Conservation (phyloP, 2,797 vertebrate species). For the Pantherophis alleghaniensis region DNA sequence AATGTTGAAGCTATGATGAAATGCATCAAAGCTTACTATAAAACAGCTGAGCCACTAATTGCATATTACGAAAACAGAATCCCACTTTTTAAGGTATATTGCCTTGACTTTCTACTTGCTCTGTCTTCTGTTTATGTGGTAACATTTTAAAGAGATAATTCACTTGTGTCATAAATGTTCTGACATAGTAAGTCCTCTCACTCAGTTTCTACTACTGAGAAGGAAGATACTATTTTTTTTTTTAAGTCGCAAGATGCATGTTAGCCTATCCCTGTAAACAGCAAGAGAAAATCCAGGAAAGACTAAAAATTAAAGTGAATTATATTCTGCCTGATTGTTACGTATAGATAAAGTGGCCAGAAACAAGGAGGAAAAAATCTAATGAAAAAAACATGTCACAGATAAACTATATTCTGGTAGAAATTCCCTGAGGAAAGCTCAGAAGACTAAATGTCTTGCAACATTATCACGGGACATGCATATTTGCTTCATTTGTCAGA, state of each 20-base stretch:
- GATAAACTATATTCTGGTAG: neutral
- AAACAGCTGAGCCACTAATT: conserved; percentile 69
- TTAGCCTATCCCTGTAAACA: neutral
- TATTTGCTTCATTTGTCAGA: neutral
- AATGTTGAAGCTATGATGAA: conserved; percentile 54
- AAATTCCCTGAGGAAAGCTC: neutral
- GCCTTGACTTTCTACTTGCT: neutral
- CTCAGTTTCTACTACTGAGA: neutral
- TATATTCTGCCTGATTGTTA: neutral
- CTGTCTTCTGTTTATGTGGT: neutral
- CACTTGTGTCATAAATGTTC: neutral
- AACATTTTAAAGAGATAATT: neutral
- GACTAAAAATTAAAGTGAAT: neutral
- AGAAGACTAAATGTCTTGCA: neutral
- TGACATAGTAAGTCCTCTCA: neutral
- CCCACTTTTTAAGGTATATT: conserved; percentile 80
- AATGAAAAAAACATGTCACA: neutral
- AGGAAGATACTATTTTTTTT: neutral
- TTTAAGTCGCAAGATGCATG: neutral
- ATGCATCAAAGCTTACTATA: conserved; percentile 76
- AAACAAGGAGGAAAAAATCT: neutral
- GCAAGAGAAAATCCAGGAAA: neutral
- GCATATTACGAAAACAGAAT: conserved; percentile 81
- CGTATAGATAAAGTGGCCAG: neutral
- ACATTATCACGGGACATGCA: neutral